Evolutionary conservation across 2,888 invertebrate species (phyloP), one percentile per base, ranked within the genome.

Genomic region (Chymomyza caudatula): DNA sequence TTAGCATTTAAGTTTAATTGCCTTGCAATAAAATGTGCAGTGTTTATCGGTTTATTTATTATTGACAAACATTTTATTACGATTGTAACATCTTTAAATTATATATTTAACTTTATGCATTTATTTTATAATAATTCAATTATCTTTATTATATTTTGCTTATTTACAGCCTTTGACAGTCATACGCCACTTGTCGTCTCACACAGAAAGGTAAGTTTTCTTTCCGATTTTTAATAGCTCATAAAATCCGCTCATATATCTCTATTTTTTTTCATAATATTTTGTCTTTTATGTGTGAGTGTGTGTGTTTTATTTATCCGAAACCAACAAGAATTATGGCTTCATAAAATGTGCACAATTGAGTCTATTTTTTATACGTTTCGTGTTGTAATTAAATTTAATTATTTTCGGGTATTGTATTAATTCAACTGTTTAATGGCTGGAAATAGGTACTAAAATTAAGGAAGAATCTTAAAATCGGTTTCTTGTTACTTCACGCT

Each of bases 171-270:
- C 70, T 83, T 78, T 67, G 82, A 86, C 68, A 86, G 74, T 60
- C 71, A 71, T 25, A 65, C 75, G 57, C 76, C 85, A 77, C 73
- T 82, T 23, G 74, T 70, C 56, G 76, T 78, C 62, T 77, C 82
- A 53, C 82, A 83, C 67, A 65, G 86, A 77, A 83, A 83, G 86
- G 82, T 83, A 25, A 86, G 82, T 84, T 17, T 19, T 51, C 3
- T 4, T 51, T 19, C 8, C 44, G 51, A 44, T 51, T 51, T 51
- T 51, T 51, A 19, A 51, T 51, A 20, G 51, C 51, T 20, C 11
- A 13, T 51, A 51, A 51, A 20, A 20, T 51, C 17, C 4, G 11
- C 11, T 3, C 3, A 49, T 11, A 20, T 51, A 49, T 49, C 17
- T 25, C 25, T 29, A 11, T 25, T 60, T 57, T 58, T 60, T 8